A percentile compares a stretch with the other conserved stretches of the same genome.
These are phyloP conservation scores for Zingel zingel DNA, from an alignment of 2,113 vertebrate species.

Conservation along the genomic window DNA sequence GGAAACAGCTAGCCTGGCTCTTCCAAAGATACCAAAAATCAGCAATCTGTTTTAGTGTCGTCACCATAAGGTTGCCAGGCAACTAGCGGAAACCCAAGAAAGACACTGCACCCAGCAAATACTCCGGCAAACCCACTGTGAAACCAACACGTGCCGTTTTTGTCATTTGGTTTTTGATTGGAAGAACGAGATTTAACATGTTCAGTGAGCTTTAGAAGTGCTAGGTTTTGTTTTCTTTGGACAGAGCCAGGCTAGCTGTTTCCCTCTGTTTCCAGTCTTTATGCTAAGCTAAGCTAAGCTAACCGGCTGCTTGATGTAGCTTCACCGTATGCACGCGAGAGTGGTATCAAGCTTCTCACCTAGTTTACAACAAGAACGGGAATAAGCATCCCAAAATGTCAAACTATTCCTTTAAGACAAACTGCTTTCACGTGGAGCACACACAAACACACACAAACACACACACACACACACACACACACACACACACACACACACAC, in stretches of 20 bases:
- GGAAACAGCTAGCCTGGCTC: not conserved
- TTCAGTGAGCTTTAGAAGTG: not conserved
- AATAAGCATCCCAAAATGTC: not conserved
- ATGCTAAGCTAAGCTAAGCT: slow-evolving; percentile 10
- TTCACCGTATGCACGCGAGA: not conserved
- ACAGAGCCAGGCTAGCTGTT: not conserved
- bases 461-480: not conserved
- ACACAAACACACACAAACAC: slow-evolving; percentile 20
- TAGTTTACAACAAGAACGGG: not conserved
- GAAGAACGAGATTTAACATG: not conserved
- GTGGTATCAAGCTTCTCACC: not conserved
- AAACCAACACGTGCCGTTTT: not conserved
- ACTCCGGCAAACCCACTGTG: no score
- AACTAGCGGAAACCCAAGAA: not conserved
- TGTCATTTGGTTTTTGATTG: not conserved
- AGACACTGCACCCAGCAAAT: not conserved
- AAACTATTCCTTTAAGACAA: not conserved
- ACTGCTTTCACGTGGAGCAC: not conserved
- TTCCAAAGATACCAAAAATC: not conserved
- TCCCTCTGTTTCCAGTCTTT: not conserved
- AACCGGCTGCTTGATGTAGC: not conserved
- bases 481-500: slow-evolving; percentile 31
- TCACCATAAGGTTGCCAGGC: not conserved
- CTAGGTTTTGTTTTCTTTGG: not conserved
- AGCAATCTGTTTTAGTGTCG: not conserved